Percentiles rank a stretch among this genome's conserved stretches.
Evolutionary conservation across 2,113 vertebrate genomes (phyloP).

Genomic region (Choloepus hoffmanni): DNA sequence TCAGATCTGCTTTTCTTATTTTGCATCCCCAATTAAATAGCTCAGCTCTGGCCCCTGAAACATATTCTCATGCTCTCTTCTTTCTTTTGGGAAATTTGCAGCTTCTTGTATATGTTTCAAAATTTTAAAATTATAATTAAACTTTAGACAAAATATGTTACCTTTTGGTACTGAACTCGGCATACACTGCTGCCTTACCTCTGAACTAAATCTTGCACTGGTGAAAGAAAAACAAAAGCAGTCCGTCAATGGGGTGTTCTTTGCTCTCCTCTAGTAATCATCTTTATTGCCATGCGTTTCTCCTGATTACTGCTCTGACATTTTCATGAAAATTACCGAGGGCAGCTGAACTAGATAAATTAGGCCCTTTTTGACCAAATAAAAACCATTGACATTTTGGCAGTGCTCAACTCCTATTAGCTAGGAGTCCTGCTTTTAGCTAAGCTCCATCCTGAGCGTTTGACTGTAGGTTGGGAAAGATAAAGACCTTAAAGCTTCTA

Average conservation of each 20-base stretch:
- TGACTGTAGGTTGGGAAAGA: slow-evolving; percentile 69
- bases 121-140: neutral
- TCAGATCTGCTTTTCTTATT: neutral
- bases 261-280: slow-evolving; percentile 22
- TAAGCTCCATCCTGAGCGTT: slow-evolving; percentile 63
- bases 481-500: slow-evolving; percentile 69
- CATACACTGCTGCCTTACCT: neutral
- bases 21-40: neutral
- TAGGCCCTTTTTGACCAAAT: slow-evolving; percentile 73
- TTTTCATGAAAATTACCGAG: slow-evolving; percentile 80
- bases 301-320: slow-evolving; percentile 74
- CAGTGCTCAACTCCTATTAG: slow-evolving; percentile 72
- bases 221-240: slow-evolving; percentile 39
- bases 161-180: neutral
- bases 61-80: neutral
- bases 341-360: slow-evolving; percentile 75
- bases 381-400: slow-evolving; percentile 77
- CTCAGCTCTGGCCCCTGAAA: neutral
- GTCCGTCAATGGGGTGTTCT: slow-evolving; percentile 35
- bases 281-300: slow-evolving; percentile 62
- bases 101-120: neutral
- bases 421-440: slow-evolving; percentile 73
- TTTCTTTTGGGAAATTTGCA: neutral
- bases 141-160: neutral
- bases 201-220: neutral